These are phyloP conservation scores for Chelonoidis abingdonii DNA, from an alignment of 2,113 vertebrate species.

Conservation along the genomic window DNA sequence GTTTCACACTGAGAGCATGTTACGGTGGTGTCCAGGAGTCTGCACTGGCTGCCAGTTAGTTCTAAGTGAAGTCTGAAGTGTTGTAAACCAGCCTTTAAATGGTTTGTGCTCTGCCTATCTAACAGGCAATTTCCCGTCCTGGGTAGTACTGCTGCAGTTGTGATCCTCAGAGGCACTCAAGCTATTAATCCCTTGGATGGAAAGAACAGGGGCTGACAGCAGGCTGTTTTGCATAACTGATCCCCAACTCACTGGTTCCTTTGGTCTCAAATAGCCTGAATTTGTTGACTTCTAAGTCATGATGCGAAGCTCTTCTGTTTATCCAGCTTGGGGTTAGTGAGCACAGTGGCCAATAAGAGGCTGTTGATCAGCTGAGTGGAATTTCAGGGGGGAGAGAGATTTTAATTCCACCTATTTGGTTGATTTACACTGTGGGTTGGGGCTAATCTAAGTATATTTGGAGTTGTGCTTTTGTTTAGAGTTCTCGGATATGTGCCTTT, in stretches of 20 bases:
- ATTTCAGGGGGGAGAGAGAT: not conserved
- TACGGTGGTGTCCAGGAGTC: not conserved
- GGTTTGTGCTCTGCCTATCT: not conserved
- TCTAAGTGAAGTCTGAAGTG: not conserved
- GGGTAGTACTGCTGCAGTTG: not conserved
- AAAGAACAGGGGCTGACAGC: not conserved
- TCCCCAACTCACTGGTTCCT: not conserved
- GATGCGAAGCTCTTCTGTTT: not conserved
- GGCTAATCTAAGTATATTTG: not conserved
- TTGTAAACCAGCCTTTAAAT: not conserved
- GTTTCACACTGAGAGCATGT: not conserved
- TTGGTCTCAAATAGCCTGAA: not conserved
- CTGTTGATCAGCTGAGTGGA: not conserved
- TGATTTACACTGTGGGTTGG: not conserved
- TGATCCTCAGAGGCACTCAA: not conserved
- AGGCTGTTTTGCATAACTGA: not conserved
- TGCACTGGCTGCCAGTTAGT: not conserved
- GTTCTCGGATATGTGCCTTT: not conserved
- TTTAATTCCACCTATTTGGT: not conserved
- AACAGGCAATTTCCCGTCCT: not conserved
- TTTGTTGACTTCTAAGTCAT: not conserved
- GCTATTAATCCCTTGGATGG: not conserved
- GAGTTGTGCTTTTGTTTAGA: not conserved
- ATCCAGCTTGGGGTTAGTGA: not conserved
- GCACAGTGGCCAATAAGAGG: not conserved